Evolutionary conservation across 23 tunicate genomes (phyloP).

Genomic region (Phallusia fumigata): DNA sequence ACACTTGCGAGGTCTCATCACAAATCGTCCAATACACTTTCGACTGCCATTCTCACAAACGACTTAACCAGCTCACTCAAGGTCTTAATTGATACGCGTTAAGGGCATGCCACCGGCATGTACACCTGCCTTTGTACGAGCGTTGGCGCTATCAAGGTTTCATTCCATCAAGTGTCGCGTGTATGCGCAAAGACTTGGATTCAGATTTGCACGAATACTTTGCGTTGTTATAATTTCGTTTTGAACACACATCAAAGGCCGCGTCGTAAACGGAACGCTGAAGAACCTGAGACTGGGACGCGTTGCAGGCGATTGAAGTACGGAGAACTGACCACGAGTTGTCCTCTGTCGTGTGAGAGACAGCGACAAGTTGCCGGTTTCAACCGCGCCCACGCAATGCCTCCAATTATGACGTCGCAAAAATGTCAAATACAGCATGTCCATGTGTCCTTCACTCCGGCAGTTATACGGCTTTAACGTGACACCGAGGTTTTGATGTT

Average conservation of each 20-base stretch:
- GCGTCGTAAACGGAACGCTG: neutral
- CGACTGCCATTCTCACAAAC: too few relatives aligned
- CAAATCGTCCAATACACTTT: neutral
- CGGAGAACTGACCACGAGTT: neutral
- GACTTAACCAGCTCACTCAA: too few relatives aligned
- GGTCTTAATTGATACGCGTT: too few relatives aligned
- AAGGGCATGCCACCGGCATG: too few relatives aligned
- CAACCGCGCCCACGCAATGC: neutral
- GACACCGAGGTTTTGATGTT: neutral
- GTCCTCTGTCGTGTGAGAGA: neutral
- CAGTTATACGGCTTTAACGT: neutral
- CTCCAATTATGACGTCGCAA: neutral
- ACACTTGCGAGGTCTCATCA: neutral
- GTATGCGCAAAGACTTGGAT: neutral
- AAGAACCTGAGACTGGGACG: neutral
- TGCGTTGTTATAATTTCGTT: too few relatives aligned
- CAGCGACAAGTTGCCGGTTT: neutral
- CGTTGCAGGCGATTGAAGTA: neutral
- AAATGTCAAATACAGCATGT: neutral
- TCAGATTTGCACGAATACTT: neutral
- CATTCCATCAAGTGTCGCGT: neutral
- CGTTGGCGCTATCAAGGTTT: too few relatives aligned
- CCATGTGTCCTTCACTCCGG: neutral
- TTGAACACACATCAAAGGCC: neutral
- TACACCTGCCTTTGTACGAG: too few relatives aligned